A percentile compares a stretch with the other conserved stretches of the same genome.
Conservation (phyloP, 1,140 invertebrate genomes). For the Drosophila tani region DNA sequence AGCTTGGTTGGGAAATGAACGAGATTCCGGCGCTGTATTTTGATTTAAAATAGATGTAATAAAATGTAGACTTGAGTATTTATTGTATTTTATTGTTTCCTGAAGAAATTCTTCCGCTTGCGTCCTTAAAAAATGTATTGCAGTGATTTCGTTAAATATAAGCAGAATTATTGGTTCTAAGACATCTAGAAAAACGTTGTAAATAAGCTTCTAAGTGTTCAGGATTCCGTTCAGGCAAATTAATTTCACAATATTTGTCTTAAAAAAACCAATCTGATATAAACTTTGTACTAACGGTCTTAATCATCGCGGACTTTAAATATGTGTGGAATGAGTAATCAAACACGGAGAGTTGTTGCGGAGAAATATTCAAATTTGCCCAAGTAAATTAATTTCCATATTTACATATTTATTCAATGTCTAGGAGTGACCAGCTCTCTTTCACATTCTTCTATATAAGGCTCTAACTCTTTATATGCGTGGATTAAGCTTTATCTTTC, state of each 20-base stretch:
- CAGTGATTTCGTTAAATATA: no score
- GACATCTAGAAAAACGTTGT: no score
- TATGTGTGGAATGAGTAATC: constrained; percentile 23
- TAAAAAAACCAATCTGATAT: neutral
- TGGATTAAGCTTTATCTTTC: constrained; percentile 29
- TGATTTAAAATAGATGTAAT: neutral
- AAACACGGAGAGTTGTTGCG: neutral
- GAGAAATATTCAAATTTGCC: constrained; percentile 3
- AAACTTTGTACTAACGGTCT: constrained; percentile 8
- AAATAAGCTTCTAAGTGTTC: neutral
- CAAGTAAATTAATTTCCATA: constrained; percentile 23
- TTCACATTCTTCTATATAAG: constrained; percentile 24
- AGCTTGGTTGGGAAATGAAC: constrained; percentile 1
- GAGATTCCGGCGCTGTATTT: neutral
- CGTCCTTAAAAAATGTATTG: neutral
- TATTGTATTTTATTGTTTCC: neutral
- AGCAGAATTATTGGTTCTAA: no score
- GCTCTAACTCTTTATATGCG: neutral
- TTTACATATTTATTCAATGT: constrained; percentile 12
- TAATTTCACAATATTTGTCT: constrained; percentile 2
- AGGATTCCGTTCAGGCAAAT: neutral
- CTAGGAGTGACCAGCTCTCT: constrained; percentile 16
- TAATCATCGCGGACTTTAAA: constrained; percentile 19
- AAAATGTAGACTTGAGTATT: neutral
- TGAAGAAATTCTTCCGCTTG: neutral